These are phyloP conservation scores for Buphagus erythrorhynchus DNA, from an alignment of 2,797 vertebrate genomes.

Conservation along the genomic window DNA sequence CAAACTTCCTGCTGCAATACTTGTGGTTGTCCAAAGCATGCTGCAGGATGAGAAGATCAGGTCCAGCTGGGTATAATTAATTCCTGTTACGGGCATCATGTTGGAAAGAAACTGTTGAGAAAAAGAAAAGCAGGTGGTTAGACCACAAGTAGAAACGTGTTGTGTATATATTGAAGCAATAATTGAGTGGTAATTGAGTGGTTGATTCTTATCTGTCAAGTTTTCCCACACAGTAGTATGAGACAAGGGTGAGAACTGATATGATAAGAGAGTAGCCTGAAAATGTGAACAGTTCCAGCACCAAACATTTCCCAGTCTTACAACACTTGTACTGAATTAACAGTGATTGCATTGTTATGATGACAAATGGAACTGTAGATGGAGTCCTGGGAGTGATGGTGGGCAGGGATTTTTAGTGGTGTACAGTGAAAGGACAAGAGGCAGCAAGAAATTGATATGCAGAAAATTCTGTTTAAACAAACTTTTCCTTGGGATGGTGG, in stretches of 20 bases:
- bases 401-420: background rate
- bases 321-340: background rate
- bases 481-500: background rate
- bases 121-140: slow-evolving; percentile 7
- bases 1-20: background rate
- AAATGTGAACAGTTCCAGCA: background rate
- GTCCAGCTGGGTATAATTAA: background rate
- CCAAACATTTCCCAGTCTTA: background rate
- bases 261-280: slow-evolving; percentile 16
- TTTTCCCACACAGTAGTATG: slow-evolving; percentile 29
- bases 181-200: slow-evolving; percentile 6
- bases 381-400: background rate
- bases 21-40: background rate
- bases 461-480: background rate
- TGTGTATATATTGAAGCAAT: background rate
- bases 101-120: background rate
- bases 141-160: background rate
- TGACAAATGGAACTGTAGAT: background rate
- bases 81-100: background rate
- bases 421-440: background rate
- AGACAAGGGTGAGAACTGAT: background rate
- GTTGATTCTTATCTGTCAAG: slow-evolving; percentile 44
- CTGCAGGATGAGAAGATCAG: background rate
- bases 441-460: background rate
- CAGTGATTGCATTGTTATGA: background rate